These are phyloP conservation scores for Brachycybe producta DNA, from an alignment of 2,888 invertebrate species.

Conservation along the genomic window DNA sequence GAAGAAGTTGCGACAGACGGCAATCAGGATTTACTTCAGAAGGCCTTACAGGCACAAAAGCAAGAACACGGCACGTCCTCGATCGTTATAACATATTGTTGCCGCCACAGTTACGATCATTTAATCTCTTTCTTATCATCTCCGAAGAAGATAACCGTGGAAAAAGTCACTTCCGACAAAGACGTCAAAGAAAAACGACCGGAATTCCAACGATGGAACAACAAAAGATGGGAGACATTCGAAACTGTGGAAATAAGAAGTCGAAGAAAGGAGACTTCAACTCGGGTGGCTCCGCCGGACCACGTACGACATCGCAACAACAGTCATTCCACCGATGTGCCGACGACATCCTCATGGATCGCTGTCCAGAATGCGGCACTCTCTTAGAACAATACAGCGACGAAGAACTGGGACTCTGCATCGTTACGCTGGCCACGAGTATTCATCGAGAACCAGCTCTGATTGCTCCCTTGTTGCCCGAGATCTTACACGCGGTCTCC, in stretches of 20 bases:
- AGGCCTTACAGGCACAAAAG: background rate
- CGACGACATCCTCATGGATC: conserved; percentile 27
- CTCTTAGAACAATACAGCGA: conserved; percentile 86
- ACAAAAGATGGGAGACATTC: conserved; percentile 17
- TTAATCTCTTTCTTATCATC: background rate
- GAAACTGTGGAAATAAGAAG: conserved; percentile 17
- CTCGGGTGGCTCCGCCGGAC: background rate
- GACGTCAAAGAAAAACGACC: conserved; percentile 25
- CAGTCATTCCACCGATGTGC: conserved; percentile 20
- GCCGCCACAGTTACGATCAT: background rate
- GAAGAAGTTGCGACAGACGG: background rate
- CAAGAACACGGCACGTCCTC: conserved; percentile 13
- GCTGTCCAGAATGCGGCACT: conserved; percentile 80
- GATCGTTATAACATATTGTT: background rate
- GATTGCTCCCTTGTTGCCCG: conserved; percentile 86
- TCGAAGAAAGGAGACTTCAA: conserved; percentile 21
- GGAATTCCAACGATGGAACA: conserved; percentile 19
- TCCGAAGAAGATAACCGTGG: conserved; percentile 22
- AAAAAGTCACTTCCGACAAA: conserved; percentile 24
- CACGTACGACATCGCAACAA: conserved; percentile 5
- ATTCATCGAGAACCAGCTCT: conserved; percentile 84
- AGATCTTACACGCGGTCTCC: conserved; percentile 74
- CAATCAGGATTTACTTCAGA: background rate
- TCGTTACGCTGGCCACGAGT: conserved; percentile 86
- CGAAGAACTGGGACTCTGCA: conserved; percentile 86